Percentiles rank a stretch among this genome's conserved stretches.
Evolutionary conservation across 2,113 vertebrate species (phyloP).

Genomic region (Accipiter virgatus): DNA sequence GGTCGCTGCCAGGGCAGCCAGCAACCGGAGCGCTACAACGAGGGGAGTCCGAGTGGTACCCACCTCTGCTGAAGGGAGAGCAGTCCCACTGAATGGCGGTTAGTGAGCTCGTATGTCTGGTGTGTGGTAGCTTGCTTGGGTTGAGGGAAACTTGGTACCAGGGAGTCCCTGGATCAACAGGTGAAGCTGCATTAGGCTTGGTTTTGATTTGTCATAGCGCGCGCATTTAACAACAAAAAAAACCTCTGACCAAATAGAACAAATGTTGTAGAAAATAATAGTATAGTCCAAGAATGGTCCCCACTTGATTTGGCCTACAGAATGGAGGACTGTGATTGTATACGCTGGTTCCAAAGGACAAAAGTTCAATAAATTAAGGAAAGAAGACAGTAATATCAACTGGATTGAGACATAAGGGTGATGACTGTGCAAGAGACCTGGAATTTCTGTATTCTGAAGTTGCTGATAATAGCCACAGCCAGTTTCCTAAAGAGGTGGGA

Average conservation of each 20-base stretch:
- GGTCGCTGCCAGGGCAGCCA: neutral
- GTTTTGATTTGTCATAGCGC: neutral
- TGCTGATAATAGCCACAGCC: neutral
- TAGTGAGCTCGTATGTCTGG: neutral
- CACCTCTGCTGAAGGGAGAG: neutral
- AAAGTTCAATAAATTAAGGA: neutral
- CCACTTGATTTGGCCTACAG: neutral
- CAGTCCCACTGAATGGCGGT: neutral
- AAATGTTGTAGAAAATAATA: neutral
- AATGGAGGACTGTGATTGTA: neutral
- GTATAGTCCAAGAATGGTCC: neutral
- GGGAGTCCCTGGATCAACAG: neutral
- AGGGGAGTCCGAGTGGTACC: accelerated
- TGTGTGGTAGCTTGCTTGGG: neutral
- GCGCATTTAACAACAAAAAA: neutral
- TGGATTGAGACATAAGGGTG: neutral
- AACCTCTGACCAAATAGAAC: neutral
- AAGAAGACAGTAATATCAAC: neutral
- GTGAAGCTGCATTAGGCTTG: neutral
- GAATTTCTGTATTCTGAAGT: neutral
- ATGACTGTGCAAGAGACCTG: neutral
- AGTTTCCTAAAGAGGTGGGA: neutral
- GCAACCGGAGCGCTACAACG: accelerated
- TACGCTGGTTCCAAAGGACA: neutral
- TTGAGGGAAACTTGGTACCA: neutral